These are phyloP conservation scores for Todiramphus chloris DNA, from an alignment of 2,113 vertebrate genomes.

Conservation along the genomic window DNA sequence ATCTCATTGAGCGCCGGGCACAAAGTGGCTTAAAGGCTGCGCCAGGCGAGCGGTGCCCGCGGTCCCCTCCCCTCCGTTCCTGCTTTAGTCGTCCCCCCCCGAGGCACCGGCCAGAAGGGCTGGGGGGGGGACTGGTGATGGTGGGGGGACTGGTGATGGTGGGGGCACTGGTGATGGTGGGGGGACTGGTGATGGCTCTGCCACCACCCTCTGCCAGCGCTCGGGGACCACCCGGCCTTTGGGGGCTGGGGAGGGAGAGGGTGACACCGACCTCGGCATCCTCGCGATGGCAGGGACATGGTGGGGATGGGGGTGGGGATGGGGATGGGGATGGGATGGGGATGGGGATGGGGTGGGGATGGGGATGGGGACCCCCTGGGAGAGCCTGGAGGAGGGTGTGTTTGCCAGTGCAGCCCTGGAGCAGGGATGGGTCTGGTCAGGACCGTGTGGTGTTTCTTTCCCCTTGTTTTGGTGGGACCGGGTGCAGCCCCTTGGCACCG, in stretches of 20 bases:
- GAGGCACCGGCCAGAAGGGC: conserved; percentile 60
- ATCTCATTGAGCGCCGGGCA: conserved; percentile 72
- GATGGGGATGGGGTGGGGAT: too few species aligned
- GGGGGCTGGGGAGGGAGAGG: background rate
- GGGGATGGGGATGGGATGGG: too few species aligned
- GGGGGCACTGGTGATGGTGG: conserved; percentile 70
- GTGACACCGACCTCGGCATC: accelerated
- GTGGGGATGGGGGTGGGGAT: too few species aligned
- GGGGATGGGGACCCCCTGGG: background rate
- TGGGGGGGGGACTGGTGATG: conserved; percentile 69
- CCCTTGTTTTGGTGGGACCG: background rate
- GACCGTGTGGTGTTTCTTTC: background rate
- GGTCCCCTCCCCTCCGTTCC: conserved; percentile 31
- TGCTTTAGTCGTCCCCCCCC: conserved; percentile 58
- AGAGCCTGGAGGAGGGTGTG: too few species aligned
- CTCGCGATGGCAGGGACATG: too few species aligned
- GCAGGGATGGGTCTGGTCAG: background rate
- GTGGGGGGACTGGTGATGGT: conserved; percentile 47
- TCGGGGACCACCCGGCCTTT: accelerated
- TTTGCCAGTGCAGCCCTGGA: background rate
- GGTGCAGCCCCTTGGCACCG: accelerated
- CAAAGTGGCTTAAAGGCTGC: conserved; percentile 74
- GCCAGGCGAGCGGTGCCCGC: conserved; percentile 62
- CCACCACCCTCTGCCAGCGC: background rate
- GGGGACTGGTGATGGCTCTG: conserved; percentile 27